A percentile compares a stretch with the other conserved stretches of the same genome.
These are phyloP conservation scores for Thaleichthys pacificus DNA, from an alignment of 2,797 vertebrate genomes.

Conservation along the genomic window DNA sequence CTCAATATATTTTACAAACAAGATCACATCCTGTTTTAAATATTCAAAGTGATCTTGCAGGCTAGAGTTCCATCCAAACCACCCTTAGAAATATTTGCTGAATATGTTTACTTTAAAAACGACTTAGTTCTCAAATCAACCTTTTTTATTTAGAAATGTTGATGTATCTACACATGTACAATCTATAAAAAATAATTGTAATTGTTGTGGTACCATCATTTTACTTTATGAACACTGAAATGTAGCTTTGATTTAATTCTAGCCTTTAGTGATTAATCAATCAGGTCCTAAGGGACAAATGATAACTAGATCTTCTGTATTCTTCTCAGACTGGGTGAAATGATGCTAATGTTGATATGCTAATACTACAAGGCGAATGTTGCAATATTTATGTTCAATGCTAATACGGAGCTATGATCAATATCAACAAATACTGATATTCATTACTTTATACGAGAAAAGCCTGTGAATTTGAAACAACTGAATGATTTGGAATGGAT, in stretches of 20 bases:
- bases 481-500: background rate
- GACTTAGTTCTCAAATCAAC: background rate
- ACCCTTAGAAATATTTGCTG: background rate
- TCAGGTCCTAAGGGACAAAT: background rate
- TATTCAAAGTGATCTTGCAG: background rate
- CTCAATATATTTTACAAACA: background rate
- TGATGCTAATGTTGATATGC: background rate
- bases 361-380: background rate
- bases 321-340: background rate
- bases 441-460: background rate
- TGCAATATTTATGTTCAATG: background rate
- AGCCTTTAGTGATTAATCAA: too few species aligned
- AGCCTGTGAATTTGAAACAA: background rate
- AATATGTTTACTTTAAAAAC: background rate
- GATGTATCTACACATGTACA: background rate
- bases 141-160: background rate
- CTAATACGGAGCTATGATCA: background rate
- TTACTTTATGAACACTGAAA: too few species aligned
- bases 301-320: background rate
- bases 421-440: background rate
- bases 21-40: background rate
- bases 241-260: too few species aligned
- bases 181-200: background rate
- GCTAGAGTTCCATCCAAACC: background rate
- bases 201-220: too few species aligned